A percentile compares a stretch with the other conserved stretches of the same genome.
Conservation (phyloP, 2,797 vertebrate species). For the Aplochiton taeniatus region DNA sequence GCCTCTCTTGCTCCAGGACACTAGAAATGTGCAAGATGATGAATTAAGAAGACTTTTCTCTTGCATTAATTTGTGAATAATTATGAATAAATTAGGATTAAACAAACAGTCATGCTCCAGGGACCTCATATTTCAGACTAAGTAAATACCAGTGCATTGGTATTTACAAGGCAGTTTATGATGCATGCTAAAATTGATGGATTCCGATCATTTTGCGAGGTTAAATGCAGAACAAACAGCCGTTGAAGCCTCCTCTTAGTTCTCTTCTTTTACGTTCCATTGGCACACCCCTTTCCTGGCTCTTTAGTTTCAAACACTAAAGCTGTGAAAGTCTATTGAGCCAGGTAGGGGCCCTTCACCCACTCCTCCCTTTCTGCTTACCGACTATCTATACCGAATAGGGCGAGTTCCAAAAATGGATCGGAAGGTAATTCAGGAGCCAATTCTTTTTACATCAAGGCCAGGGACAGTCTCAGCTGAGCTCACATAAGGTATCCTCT, state of each 20-base stretch:
- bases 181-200: conserved; percentile 41
- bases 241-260: background rate
- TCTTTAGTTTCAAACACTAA: no score
- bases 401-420: conserved; percentile 60
- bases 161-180: conserved; percentile 57
- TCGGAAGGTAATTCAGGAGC: conserved; percentile 61
- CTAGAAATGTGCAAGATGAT: conserved; percentile 53
- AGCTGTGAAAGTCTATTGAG: conserved; percentile 12
- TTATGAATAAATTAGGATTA: conserved; percentile 77
- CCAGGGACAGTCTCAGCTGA: conserved; percentile 53
- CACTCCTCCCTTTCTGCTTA: conserved; percentile 9
- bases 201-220: conserved; percentile 38
- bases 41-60: conserved; percentile 68
- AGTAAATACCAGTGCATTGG: conserved; percentile 54
- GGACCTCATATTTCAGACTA: conserved; percentile 62
- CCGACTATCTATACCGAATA: conserved; percentile 51
- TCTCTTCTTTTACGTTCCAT: background rate
- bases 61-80: conserved; percentile 76
- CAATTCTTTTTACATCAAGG: conserved; percentile 57
- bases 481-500: conserved; percentile 65
- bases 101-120: conserved; percentile 68
- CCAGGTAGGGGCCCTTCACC: background rate
- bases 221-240: conserved; percentile 17
- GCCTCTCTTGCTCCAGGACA: conserved; percentile 69
- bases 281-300: background rate